Percentiles rank a stretch among this genome's conserved stretches.
Evolutionary conservation across 2,888 invertebrate species (phyloP).

Genomic region (Epirrhoe tristata): DNA sequence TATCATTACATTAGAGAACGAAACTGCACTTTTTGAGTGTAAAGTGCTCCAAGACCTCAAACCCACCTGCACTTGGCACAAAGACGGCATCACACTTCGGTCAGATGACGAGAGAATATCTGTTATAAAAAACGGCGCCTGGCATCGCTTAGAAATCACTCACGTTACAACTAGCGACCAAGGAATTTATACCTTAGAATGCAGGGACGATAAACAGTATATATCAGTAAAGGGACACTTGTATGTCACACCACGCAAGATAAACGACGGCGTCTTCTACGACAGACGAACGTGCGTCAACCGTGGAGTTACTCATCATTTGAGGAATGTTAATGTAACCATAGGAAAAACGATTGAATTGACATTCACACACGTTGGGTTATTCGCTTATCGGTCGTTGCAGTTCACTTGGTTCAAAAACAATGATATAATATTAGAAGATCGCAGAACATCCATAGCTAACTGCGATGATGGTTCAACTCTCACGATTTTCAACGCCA

Average conservation of each 20-base stretch:
- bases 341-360: conserved; percentile 45
- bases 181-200: conserved; percentile 49
- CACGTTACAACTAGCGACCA: conserved; percentile 43
- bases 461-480: conserved; percentile 29
- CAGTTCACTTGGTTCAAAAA: conserved; percentile 51
- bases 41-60: conserved; percentile 38
- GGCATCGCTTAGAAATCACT: conserved; percentile 47
- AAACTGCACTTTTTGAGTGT: conserved; percentile 47
- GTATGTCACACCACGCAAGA: conserved; percentile 39
- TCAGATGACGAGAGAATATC: conserved; percentile 40
- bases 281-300: conserved; percentile 14
- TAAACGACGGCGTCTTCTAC: conserved; percentile 23
- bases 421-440: conserved; percentile 37
- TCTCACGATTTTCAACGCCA: conserved; percentile 41
- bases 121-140: conserved; percentile 38
- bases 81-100: conserved; percentile 45
- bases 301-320: conserved; percentile 35
- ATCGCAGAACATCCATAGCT: conserved; percentile 41
- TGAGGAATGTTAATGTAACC: conserved; percentile 41
- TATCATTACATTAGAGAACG: conserved; percentile 43
- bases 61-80: conserved; percentile 47
- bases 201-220: conserved; percentile 32
- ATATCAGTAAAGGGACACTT: conserved; percentile 46
- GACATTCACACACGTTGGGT: too few relatives aligned
- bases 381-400: conserved; percentile 31